These are phyloP conservation scores for Spinus olivaceus DNA, from an alignment of 2,797 vertebrate species.

Conservation along the genomic window DNA sequence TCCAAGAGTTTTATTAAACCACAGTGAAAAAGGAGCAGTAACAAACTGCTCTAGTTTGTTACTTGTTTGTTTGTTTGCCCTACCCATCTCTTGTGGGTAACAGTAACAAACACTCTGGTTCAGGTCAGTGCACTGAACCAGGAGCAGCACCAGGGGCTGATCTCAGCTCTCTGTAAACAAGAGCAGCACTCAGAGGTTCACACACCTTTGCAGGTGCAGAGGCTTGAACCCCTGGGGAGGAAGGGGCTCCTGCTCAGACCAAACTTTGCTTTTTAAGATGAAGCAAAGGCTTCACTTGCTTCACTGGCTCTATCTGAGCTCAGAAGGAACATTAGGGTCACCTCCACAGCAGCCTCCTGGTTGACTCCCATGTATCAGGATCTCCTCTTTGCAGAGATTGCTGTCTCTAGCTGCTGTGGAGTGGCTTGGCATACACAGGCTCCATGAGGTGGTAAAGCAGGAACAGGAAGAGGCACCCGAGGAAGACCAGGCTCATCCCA, in stretches of 20 bases:
- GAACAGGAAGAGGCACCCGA: slow-evolving; percentile 84
- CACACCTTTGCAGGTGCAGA: background rate
- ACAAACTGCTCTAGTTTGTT: background rate
- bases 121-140: background rate
- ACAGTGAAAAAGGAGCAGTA: background rate
- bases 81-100: background rate
- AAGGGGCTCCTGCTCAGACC: accelerated
- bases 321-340: accelerated
- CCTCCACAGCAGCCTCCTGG: background rate
- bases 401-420: slow-evolving; percentile 52
- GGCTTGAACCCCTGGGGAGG: background rate
- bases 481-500: slow-evolving; percentile 70
- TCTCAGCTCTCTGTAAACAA: background rate
- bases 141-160: background rate
- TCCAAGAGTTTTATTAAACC: background rate
- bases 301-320: accelerated
- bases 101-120: background rate
- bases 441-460: slow-evolving; percentile 86
- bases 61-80: background rate
- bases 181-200: background rate
- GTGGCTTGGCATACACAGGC: slow-evolving; percentile 84
- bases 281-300: background rate
- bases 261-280: background rate
- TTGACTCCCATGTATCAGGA: background rate
- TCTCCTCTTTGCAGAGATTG: accelerated